Percentiles rank a stretch among this genome's conserved stretches.
These are phyloP conservation scores for Globicephala melas DNA, from an alignment of 2,113 vertebrate species.

Conservation along the genomic window DNA sequence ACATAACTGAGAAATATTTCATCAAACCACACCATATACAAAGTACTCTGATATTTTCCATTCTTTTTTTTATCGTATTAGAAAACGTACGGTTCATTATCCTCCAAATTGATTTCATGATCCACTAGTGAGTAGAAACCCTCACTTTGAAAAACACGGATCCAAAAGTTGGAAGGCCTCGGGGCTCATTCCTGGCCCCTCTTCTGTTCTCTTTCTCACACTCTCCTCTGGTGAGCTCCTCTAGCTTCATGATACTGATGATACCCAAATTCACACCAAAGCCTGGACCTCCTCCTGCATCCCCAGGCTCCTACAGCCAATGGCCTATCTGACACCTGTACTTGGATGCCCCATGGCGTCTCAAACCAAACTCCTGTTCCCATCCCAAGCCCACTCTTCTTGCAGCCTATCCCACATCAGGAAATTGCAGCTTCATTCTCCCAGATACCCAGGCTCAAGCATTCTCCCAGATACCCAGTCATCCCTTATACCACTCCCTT, in stretches of 20 bases:
- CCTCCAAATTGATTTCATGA: background rate
- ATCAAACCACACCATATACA: background rate
- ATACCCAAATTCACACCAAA: background rate
- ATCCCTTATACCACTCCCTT: background rate
- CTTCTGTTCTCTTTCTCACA: background rate
- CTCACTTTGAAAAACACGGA: background rate
- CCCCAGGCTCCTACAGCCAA: background rate
- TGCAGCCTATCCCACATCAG: background rate
- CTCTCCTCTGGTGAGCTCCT: background rate
- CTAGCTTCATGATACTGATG: too few species aligned
- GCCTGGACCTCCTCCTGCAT: fast-evolving
- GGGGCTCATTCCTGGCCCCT: too few species aligned
- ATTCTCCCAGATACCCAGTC: background rate
- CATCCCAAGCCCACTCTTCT: background rate
- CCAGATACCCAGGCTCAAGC: background rate
- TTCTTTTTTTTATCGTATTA: background rate
- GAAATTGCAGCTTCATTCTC: background rate
- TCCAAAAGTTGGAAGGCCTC: background rate
- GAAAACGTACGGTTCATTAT: background rate
- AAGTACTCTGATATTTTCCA: background rate
- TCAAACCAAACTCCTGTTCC: background rate
- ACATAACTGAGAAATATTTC: background rate
- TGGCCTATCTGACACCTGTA: background rate
- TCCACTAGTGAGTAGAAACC: background rate
- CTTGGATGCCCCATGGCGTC: background rate